These are phyloP conservation scores for Drosophila mauritiana DNA, from an alignment of 1,140 invertebrate genomes.

Conservation along the genomic window DNA sequence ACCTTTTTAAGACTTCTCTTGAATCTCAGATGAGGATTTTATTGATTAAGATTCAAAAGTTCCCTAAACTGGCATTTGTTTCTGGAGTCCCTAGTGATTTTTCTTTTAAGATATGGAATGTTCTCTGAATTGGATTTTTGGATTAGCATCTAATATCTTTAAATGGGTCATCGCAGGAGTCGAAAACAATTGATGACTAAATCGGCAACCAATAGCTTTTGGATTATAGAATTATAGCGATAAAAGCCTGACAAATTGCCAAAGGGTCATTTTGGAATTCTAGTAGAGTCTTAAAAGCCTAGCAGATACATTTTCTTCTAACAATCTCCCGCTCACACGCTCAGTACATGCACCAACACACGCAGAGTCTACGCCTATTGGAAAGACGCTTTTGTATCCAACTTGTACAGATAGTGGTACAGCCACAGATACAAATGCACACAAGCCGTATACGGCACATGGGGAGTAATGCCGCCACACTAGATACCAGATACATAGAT, in stretches of 20 bases:
- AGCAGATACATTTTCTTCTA: constrained; percentile 12
- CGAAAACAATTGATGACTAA: not conserved
- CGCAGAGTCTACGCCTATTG: constrained; percentile 16
- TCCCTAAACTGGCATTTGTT: not conserved
- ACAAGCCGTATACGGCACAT: constrained; percentile 16
- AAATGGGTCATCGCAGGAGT: not conserved
- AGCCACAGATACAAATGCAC: constrained; percentile 26
- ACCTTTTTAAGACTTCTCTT: not conserved
- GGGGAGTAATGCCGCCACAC: constrained; percentile 53
- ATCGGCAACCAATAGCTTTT: not conserved
- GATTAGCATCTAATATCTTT: too few species aligned
- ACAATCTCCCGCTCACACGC: constrained; percentile 23
- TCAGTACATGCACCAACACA: constrained; percentile 4
- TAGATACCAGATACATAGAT: constrained; percentile 62
- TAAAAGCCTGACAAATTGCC: not conserved
- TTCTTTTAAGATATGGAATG: too few species aligned
- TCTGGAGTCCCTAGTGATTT: not conserved
- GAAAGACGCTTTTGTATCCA: constrained; percentile 42
- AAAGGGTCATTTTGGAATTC: not conserved
- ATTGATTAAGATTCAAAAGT: not conserved
- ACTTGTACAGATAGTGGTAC: constrained; percentile 5
- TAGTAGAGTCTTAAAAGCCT: not conserved
- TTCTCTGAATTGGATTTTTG: too few species aligned
- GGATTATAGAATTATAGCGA: not conserved
- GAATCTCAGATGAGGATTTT: not conserved